Evolutionary conservation across 1,140 invertebrate genomes (phyloP).

Genomic region (Whitmania pigra): DNA sequence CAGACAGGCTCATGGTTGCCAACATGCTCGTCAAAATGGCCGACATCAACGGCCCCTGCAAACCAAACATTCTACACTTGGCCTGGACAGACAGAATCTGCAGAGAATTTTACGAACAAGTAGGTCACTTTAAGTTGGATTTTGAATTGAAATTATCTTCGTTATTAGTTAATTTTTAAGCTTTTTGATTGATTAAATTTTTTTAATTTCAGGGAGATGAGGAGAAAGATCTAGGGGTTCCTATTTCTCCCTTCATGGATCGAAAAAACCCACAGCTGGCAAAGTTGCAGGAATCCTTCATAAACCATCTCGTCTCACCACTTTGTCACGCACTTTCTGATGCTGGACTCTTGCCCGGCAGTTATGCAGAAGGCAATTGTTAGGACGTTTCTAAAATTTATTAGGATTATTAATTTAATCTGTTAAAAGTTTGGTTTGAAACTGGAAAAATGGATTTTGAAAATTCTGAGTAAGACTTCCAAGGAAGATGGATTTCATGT

Average conservation of each 20-base stretch:
- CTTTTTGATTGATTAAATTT: slow-evolving; percentile 13
- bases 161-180: too few species aligned
- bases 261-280: slow-evolving; percentile 50
- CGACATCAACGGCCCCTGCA: slow-evolving; percentile 53
- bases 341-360: slow-evolving; percentile 51
- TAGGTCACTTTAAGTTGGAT: slow-evolving; percentile 23
- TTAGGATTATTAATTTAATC: too few species aligned
- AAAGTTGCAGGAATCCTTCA: slow-evolving; percentile 55
- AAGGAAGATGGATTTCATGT: too few species aligned
- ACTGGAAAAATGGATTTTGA: too few species aligned
- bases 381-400: too few species aligned
- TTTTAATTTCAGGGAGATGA: slow-evolving; percentile 50
- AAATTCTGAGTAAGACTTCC: too few species aligned
- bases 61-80: slow-evolving; percentile 46
- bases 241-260: slow-evolving; percentile 57
- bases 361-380: slow-evolving; percentile 41
- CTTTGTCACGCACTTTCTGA: slow-evolving; percentile 51
- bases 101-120: slow-evolving; percentile 53
- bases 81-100: slow-evolving; percentile 50
- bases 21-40: slow-evolving; percentile 53
- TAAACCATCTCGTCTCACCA: slow-evolving; percentile 53
- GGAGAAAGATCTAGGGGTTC: slow-evolving; percentile 48
- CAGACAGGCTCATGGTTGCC: slow-evolving; percentile 48
- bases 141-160: too few species aligned
- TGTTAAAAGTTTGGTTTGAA: too few species aligned